Evolutionary conservation across 1,140 invertebrate genomes (phyloP).

Genomic region (Physella acuta): DNA sequence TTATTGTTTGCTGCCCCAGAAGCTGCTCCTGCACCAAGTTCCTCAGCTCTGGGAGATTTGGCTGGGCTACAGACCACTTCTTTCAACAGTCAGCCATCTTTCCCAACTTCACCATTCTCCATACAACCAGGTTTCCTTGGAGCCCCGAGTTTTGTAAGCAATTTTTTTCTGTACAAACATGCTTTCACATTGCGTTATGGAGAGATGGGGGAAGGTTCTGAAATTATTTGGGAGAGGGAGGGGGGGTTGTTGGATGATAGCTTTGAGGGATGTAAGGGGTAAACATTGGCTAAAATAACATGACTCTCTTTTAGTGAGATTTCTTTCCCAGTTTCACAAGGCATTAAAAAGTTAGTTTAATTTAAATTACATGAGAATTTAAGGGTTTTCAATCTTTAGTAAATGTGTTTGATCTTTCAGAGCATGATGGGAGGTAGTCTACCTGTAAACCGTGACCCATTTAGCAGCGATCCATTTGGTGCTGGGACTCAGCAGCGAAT

Average conservation of each 20-base stretch:
- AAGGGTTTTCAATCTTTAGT: neutral
- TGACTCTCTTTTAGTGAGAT: neutral
- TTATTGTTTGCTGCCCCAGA: neutral
- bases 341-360: too few species aligned
- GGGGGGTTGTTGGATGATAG: too few species aligned
- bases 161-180: too few species aligned
- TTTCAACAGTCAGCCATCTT: conserved; percentile 19
- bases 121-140: neutral
- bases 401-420: too few species aligned
- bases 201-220: too few species aligned
- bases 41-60: conserved; percentile 18
- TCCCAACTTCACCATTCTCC: conserved; percentile 13
- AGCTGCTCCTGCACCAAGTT: conserved; percentile 1
- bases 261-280: too few species aligned
- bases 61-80: conserved; percentile 16
- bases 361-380: neutral
- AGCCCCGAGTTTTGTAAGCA: neutral
- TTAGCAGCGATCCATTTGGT: conserved; percentile 39
- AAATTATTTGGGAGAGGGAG: too few species aligned
- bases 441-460: conserved; percentile 35
- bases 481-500: conserved; percentile 15
- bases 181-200: too few species aligned
- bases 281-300: too few species aligned
- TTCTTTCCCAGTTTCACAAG: too few species aligned
- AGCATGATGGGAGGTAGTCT: conserved; percentile 13